Conservation (phyloP, 2,888 invertebrate genomes). For the Limnephilus marmoratus region DNA sequence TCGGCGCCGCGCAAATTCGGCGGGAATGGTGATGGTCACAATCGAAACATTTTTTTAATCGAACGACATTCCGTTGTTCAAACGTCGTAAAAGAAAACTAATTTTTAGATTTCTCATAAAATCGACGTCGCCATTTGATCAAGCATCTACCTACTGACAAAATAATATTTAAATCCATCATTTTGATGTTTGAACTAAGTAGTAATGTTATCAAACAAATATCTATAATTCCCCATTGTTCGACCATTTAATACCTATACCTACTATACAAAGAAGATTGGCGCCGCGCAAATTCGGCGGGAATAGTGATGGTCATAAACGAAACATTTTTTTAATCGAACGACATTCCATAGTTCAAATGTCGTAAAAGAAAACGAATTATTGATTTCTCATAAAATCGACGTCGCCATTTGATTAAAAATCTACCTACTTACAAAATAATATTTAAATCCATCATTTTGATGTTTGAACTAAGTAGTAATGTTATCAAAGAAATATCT, state of each 20-base stretch:
- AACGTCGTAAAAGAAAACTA: no score
- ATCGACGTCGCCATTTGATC: background rate
- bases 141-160: background rate
- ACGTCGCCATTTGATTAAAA: background rate
- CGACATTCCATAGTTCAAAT: background rate
- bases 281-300: background rate
- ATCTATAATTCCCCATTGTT: background rate
- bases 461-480: background rate
- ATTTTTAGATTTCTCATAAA: background rate
- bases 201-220: background rate
- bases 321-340: background rate
- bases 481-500: background rate
- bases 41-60: background rate
- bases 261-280: background rate
- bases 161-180: background rate
- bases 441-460: background rate
- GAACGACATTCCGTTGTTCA: background rate
- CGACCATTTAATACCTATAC: background rate
- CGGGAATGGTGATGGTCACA: background rate
- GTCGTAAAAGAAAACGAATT: no score
- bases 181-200: background rate
- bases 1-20: background rate
- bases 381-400: background rate
- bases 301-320: background rate
- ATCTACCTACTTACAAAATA: background rate